phyloP scores from a whole-genome alignment of 2,113 vertebrate species.

The Cavia porcellus region DNA sequence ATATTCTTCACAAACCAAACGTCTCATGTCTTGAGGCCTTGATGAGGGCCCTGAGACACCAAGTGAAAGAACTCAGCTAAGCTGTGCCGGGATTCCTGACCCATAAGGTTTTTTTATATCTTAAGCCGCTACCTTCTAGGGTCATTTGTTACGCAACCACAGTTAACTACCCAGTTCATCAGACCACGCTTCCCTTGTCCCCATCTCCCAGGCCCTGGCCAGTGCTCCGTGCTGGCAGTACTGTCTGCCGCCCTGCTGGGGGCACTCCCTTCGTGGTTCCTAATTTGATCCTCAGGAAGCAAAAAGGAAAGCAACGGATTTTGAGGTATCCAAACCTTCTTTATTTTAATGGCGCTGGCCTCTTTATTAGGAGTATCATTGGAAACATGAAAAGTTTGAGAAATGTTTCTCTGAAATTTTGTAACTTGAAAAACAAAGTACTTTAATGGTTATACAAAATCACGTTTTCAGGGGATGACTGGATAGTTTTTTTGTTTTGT shows the following conservation, averaged over 20 bases:
- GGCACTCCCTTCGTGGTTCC: background rate
- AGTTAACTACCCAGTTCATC: background rate
- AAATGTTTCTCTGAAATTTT: conserved; percentile 29
- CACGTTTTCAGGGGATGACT: background rate
- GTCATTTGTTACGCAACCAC: background rate
- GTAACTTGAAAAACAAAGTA: background rate
- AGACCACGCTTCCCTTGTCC: background rate
- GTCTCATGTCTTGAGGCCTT: background rate
- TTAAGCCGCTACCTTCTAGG: background rate
- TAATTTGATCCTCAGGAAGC: background rate
- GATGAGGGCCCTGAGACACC: background rate
- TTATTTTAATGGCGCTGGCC: background rate
- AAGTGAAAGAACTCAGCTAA: background rate
- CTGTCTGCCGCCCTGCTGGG: background rate
- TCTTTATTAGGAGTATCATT: background rate
- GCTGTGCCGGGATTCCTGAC: background rate
- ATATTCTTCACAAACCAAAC: background rate
- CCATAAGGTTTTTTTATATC: background rate
- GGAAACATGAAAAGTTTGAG: background rate
- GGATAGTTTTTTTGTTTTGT: background rate
- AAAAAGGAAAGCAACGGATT: background rate
- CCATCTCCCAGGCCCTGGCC: background rate
- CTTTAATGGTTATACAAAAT: background rate
- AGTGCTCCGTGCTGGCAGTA: background rate
- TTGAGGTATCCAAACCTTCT: background rate